These are phyloP conservation scores for Muntiacus muntjak DNA, from an alignment of 2,113 vertebrate species.

Conservation along the genomic window DNA sequence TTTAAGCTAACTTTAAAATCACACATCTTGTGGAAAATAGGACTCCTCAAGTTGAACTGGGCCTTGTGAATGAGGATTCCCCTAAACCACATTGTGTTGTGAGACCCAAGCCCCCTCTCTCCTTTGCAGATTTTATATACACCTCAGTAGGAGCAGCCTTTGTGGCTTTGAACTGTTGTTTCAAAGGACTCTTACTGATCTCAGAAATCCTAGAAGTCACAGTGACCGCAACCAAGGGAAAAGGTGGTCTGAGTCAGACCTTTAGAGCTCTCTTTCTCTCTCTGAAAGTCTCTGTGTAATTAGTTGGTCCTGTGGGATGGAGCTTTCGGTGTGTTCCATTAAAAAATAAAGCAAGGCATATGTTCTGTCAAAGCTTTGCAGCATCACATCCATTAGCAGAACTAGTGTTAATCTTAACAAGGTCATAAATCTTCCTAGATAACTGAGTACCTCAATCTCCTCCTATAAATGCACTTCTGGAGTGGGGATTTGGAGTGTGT, in stretches of 20 bases:
- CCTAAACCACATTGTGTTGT: not conserved
- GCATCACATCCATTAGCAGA: conserved; percentile 30
- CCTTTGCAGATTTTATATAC: not conserved
- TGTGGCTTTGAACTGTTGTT: not conserved
- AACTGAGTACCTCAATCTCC: not conserved
- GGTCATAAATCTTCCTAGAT: conserved; percentile 50
- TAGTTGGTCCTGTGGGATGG: not conserved
- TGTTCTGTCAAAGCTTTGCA: conserved; percentile 20
- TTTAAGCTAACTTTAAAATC: not conserved
- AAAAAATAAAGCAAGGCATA: conserved; percentile 52
- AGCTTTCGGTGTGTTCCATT: conserved; percentile 4
- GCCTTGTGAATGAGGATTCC: not conserved
- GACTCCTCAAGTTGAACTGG: not conserved
- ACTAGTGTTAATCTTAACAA: conserved; percentile 48
- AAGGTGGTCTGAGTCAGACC: not conserved
- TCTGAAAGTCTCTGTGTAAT: not conserved
- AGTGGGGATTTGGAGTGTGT: not conserved
- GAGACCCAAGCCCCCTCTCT: not conserved
- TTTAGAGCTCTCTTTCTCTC: not conserved
- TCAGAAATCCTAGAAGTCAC: not conserved
- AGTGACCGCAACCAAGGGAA: not conserved
- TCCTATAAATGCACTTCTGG: not conserved
- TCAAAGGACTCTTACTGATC: not conserved
- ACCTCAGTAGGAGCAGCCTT: not conserved
- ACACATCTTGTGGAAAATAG: not conserved